Percentiles rank a stretch among this genome's conserved stretches.
phyloP scores from a whole-genome alignment of 2,113 vertebrate species.

The Dipodomys merriami region DNA sequence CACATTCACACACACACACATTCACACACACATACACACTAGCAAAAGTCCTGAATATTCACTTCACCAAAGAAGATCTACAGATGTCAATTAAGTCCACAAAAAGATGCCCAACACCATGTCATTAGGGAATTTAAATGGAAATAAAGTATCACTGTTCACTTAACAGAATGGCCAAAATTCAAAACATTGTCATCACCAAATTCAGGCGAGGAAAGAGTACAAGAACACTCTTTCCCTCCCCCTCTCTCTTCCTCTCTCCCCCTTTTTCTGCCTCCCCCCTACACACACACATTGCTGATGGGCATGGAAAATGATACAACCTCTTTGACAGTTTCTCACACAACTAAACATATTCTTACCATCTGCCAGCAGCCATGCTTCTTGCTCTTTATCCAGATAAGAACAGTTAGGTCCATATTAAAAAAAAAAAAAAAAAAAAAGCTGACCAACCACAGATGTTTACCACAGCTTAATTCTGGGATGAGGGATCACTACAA shows the following conservation, averaged over 20 bases:
- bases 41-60: background rate
- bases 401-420: background rate
- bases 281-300: rapidly evolving
- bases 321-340: background rate
- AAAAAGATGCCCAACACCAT: background rate
- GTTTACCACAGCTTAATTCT: background rate
- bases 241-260: no score
- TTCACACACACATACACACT: background rate
- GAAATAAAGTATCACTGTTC: background rate
- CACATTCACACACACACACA: background rate
- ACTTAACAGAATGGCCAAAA: background rate
- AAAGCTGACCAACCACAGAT: background rate
- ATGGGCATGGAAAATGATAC: background rate
- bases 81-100: background rate
- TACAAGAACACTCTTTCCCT: background rate
- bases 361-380: no score
- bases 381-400: background rate
- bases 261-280: no score
- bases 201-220: background rate
- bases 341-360: background rate
- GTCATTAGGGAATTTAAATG: background rate
- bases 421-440: no score
- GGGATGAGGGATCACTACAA: background rate
- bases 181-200: background rate
- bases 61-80: background rate